Conservation (phyloP, 1,140 invertebrate species). For the Pseudachorutes palmiensis region DNA sequence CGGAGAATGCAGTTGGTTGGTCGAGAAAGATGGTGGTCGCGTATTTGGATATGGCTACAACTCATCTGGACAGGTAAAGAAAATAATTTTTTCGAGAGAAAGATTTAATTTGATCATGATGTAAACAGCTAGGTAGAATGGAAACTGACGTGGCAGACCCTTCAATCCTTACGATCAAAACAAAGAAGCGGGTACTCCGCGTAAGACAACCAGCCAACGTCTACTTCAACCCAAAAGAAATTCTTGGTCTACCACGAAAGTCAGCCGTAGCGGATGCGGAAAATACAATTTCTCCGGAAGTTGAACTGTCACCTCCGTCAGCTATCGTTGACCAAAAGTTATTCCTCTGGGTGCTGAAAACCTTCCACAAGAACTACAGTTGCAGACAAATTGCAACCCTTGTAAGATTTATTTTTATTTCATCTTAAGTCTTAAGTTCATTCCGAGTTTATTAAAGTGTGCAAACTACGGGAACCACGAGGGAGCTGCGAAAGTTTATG, state of each 20-base stretch:
- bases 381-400: constrained; percentile 12
- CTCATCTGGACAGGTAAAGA: constrained; percentile 29
- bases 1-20: constrained; percentile 36
- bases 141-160: constrained; percentile 32
- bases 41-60: constrained; percentile 37
- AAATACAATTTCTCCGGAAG: not conserved
- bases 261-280: constrained; percentile 11
- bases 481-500: constrained; percentile 29
- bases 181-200: constrained; percentile 36
- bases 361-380: constrained; percentile 28
- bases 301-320: constrained; percentile 17
- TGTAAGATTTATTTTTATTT: constrained; percentile 18
- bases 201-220: constrained; percentile 37
- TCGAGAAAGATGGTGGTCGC: constrained; percentile 29
- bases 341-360: constrained; percentile 32
- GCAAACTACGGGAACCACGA: constrained; percentile 24
- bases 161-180: constrained; percentile 36
- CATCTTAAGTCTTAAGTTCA: not conserved
- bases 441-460: constrained; percentile 19
- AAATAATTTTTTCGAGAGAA: constrained; percentile 1
- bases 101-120: constrained; percentile 3
- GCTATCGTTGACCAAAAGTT: constrained; percentile 27
- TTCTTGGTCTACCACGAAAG: constrained; percentile 32
- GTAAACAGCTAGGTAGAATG: constrained; percentile 30
- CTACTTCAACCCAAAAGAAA: constrained; percentile 32